Percentiles rank a stretch among this genome's conserved stretches.
phyloP scores from a whole-genome alignment of 1,140 invertebrate genomes.

The Frieseomelitta varia region DNA sequence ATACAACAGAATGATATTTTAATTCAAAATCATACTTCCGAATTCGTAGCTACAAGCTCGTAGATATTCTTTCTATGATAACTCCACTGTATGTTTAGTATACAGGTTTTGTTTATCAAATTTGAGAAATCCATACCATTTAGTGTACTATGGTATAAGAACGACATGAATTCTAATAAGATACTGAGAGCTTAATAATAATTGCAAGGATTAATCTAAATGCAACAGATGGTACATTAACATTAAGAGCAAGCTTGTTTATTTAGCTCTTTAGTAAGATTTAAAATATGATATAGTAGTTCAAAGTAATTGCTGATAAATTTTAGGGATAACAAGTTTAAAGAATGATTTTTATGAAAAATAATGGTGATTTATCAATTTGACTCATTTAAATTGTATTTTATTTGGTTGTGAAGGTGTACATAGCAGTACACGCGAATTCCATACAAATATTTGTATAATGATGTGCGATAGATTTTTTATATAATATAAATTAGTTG shows the following conservation, averaged over 20 bases:
- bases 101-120: background rate
- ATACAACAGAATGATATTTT: background rate
- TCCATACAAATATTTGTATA: background rate
- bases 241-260: conserved; percentile 26
- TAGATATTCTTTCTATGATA: background rate
- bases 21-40: conserved; percentile 14
- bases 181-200: background rate
- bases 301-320: background rate
- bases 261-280: conserved; percentile 26
- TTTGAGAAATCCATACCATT: background rate
- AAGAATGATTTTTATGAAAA: background rate
- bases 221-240: conserved; percentile 46
- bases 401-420: conserved; percentile 27
- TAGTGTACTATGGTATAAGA: background rate
- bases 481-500: conserved; percentile 5
- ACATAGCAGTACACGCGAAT: background rate
- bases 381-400: background rate
- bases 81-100: conserved; percentile 28
- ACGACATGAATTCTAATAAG: background rate
- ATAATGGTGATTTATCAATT: background rate
- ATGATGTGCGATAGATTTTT: conserved; percentile 7
- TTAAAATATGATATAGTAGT: background rate
- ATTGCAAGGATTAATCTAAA: conserved; percentile 25
- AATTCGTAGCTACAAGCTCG: background rate
- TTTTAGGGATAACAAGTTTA: background rate